Base-by-base conservation (phyloP, 2,113 vertebrate species). In the Ovis canadensis region DNA sequence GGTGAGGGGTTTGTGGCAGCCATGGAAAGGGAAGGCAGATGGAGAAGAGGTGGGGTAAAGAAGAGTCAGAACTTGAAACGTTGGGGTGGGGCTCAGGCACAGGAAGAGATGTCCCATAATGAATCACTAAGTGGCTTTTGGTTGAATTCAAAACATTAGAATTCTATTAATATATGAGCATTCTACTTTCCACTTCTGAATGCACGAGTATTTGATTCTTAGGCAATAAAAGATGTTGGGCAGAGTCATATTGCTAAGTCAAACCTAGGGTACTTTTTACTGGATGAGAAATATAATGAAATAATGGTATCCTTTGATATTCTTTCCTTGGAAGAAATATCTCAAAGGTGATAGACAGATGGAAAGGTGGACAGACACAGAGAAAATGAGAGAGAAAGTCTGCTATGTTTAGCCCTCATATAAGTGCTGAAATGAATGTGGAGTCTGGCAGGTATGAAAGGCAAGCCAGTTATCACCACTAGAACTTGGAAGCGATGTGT, bases 21-120 rank as follows among this genome's bases (percentile, higher is more conserved):
- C 59, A 52, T 19, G 40, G 80, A 36, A 77, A 74, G 45, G n/a
- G 80, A 84, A 88, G 82, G 40, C 16, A 45, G 83, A 50, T 64
- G 55, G 59, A 52, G 62, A 36, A 83, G 89, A 43, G 1, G 6
- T 1, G 31, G 10, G 5, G 2, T 23, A 78, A 43, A 43, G 15
- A 52, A 29, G 19, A 52, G n/a, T 80, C 3, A 21, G 60, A 27
- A 60, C 48, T 87, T 23, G 71, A 59, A 62, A 57, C 3, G 0
- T 1, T 45, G 43, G 13, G 16, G 45, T 52, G 14, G 33, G 33
- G 36, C 11, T 11, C 21, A 5, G 14, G 16, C 16, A 15, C 0
- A 40, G 50, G 59, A 43, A 13, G 6, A 12, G 31, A 50, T 6
- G 6, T 7, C 21, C 19, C 2, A 4, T 25, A 7, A 19, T 0